Percentiles rank a stretch among this genome's conserved stretches.
These are phyloP conservation scores for Toxostoma redivivum DNA, from an alignment of 2,113 vertebrate genomes.

Conservation along the genomic window DNA sequence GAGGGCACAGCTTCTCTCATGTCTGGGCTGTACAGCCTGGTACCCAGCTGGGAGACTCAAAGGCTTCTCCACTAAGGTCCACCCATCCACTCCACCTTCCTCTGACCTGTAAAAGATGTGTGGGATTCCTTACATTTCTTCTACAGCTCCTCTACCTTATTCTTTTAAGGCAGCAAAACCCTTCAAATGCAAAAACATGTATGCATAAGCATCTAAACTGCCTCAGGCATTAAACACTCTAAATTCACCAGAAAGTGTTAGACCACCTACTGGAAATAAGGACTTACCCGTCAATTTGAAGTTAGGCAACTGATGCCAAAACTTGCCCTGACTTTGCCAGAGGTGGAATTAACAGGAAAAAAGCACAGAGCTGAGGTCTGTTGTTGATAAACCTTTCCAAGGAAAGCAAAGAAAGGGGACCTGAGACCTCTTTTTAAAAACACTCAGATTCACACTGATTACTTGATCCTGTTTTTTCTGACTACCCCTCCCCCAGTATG, in stretches of 20 bases:
- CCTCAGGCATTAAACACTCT: background rate
- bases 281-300: background rate
- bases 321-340: background rate
- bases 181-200: fast-evolving
- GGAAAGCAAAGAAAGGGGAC: background rate
- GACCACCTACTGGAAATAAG: background rate
- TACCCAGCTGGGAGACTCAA: background rate
- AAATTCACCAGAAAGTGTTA: background rate
- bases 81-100: background rate
- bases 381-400: background rate
- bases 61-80: background rate
- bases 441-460: background rate
- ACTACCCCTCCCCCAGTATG: too few relatives aligned
- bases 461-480: background rate
- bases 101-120: background rate
- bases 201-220: background rate
- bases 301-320: background rate
- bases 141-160: background rate
- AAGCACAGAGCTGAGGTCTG: background rate
- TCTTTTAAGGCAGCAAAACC: background rate
- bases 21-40: too few relatives aligned
- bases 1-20: background rate
- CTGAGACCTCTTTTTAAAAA: constrained; percentile 1
- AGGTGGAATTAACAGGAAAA: background rate
- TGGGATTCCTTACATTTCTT: background rate